A percentile compares a stretch with the other conserved stretches of the same genome.
These are phyloP conservation scores for Ornithoptera priamus DNA, from an alignment of 2,888 invertebrate genomes.

Conservation along the genomic window DNA sequence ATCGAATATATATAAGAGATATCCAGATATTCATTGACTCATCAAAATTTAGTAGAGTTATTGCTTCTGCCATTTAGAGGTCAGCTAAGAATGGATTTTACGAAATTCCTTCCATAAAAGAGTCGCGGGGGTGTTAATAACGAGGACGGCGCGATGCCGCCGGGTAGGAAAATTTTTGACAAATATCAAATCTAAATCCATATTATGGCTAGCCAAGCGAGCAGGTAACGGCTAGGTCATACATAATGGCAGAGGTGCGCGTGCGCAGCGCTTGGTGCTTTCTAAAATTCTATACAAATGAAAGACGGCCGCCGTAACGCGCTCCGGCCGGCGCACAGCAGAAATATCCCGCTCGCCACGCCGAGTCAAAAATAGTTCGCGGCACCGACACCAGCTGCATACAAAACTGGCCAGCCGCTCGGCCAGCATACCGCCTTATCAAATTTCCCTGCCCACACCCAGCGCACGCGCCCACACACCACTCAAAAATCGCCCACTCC, in stretches of 20 bases:
- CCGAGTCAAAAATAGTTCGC: conserved; percentile 70
- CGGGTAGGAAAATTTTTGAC: no score
- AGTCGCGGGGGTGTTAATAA: no score
- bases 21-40: no score
- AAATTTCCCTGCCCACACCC: conserved; percentile 75
- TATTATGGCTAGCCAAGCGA: neutral
- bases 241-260: conserved; percentile 28
- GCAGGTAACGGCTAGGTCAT: conserved; percentile 20
- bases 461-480: conserved; percentile 54
- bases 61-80: no score
- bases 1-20: no score
- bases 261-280: conserved; percentile 22
- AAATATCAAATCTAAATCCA: neutral
- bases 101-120: no score
- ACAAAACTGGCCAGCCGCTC: conserved; percentile 71
- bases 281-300: conserved; percentile 26
- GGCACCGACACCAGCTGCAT: conserved; percentile 61
- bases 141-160: no score
- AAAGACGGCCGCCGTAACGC: conserved; percentile 42
- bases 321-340: conserved; percentile 52
- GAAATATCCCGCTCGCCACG: conserved; percentile 46
- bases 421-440: conserved; percentile 68
- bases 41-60: no score
- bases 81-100: no score
- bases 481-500: conserved; percentile 40